phyloP scores from a whole-genome alignment of 2,113 vertebrate species.

The Neopipo cinnamomea region DNA sequence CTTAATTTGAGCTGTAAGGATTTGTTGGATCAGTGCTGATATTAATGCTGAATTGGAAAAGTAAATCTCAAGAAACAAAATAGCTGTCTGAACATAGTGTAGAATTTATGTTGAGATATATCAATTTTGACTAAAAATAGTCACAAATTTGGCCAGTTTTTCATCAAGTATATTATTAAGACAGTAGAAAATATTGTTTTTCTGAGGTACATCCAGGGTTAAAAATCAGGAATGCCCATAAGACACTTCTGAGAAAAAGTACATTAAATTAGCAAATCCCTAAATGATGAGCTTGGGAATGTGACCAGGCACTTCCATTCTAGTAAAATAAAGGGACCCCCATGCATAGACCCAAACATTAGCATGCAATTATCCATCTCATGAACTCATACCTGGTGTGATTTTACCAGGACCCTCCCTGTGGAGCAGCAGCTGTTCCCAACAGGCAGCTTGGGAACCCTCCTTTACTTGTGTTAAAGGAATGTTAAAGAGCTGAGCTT shows the following conservation, averaged over 20 bases:
- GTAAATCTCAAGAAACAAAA: not conserved
- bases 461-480: not conserved
- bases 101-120: not conserved
- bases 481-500: not conserved
- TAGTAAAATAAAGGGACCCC: not conserved
- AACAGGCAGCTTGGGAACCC: not conserved
- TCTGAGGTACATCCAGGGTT: not conserved
- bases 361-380: not conserved
- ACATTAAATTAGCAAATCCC: not conserved
- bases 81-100: not conserved
- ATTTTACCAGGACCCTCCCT: not conserved
- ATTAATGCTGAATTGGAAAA: not conserved
- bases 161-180: not conserved
- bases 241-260: not conserved
- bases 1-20: not conserved
- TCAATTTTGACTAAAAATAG: not conserved
- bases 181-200: not conserved
- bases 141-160: not conserved
- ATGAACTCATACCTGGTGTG: not conserved
- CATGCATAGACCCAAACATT: not conserved
- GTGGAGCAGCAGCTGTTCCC: not conserved
- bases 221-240: not conserved
- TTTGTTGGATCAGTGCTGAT: not conserved
- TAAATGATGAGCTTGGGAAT: not conserved
- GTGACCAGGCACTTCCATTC: not conserved